A percentile compares a stretch with the other conserved stretches of the same genome.
phyloP scores from a whole-genome alignment of 2,113 vertebrate species.

The Malaclemys terrapin region DNA sequence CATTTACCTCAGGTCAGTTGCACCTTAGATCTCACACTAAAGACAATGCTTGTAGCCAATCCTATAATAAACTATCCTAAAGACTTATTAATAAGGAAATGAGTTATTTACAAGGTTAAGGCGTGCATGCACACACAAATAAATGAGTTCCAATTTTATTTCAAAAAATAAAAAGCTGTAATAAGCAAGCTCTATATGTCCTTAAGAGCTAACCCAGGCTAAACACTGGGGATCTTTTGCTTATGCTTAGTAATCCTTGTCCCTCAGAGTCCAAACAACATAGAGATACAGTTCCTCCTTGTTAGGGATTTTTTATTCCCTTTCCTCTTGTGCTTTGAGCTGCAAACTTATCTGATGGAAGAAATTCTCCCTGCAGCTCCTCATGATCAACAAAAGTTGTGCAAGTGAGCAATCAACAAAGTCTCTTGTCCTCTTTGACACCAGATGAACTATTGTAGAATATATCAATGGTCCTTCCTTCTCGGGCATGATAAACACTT shows the following conservation, averaged over 20 bases:
- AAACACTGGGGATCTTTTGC: not conserved
- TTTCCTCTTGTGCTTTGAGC: not conserved
- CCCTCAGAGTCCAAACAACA: no score
- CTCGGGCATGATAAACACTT: no score
- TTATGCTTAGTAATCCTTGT: not conserved
- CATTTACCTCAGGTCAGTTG: not conserved
- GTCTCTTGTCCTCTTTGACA: not conserved
- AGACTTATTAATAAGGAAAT: not conserved
- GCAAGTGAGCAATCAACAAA: not conserved
- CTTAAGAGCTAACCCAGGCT: not conserved
- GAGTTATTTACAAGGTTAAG: not conserved
- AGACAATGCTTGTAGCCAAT: not conserved
- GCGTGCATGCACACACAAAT: not conserved
- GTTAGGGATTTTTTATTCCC: not conserved
- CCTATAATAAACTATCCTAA: not conserved
- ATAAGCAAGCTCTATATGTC: not conserved
- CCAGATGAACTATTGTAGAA: no score
- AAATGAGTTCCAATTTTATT: not conserved
- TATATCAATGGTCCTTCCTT: no score
- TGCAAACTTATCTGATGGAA: not conserved
- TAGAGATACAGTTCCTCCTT: not conserved
- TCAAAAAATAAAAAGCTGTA: not conserved
- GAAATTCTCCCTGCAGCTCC: not conserved
- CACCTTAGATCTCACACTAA: not conserved
- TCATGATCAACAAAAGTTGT: not conserved